These are phyloP conservation scores for Zaprionus lachaisei DNA, from an alignment of 1,140 invertebrate genomes.

Conservation along the genomic window DNA sequence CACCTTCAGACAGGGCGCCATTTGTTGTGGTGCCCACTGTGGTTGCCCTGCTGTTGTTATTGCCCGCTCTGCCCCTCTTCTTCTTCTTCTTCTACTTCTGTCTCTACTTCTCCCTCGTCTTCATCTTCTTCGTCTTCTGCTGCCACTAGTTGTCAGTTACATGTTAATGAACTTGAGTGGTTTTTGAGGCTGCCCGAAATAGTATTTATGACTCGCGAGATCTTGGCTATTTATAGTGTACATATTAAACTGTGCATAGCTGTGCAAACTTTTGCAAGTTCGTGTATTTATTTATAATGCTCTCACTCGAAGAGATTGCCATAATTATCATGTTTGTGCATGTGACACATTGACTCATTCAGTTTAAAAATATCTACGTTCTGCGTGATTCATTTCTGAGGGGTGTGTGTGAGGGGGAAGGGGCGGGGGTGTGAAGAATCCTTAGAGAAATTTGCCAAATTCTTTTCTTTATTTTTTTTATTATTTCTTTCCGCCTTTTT, in stretches of 20 bases:
- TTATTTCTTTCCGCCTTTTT: constrained; percentile 1
- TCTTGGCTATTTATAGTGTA: constrained; percentile 10
- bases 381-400: constrained; percentile 53
- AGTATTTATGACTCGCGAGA: constrained; percentile 16
- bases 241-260: not conserved
- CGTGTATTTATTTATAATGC: constrained; percentile 54
- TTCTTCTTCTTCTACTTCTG: not conserved
- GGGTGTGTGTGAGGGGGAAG: not conserved
- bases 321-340: constrained; percentile 43
- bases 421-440: constrained; percentile 9
- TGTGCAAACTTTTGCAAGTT: not conserved
- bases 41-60: not conserved
- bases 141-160: constrained; percentile 43
- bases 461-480: not conserved
- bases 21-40: constrained; percentile 48
- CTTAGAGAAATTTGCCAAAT: constrained; percentile 30
- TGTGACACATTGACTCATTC: constrained; percentile 74
- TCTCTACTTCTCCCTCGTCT: not conserved
- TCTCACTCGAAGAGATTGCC: constrained; percentile 44
- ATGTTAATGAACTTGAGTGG: constrained; percentile 74
- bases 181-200: constrained; percentile 14
- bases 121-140: not conserved
- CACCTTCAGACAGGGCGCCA: constrained; percentile 59
- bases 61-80: not conserved
- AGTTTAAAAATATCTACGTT: constrained; percentile 32